Evolutionary conservation across 30 jellyfish, hydroid and myxozoan genomes (phyloP), one percentile per base, ranked within the genome.

Genomic region (Hydractinia echinata): DNA sequence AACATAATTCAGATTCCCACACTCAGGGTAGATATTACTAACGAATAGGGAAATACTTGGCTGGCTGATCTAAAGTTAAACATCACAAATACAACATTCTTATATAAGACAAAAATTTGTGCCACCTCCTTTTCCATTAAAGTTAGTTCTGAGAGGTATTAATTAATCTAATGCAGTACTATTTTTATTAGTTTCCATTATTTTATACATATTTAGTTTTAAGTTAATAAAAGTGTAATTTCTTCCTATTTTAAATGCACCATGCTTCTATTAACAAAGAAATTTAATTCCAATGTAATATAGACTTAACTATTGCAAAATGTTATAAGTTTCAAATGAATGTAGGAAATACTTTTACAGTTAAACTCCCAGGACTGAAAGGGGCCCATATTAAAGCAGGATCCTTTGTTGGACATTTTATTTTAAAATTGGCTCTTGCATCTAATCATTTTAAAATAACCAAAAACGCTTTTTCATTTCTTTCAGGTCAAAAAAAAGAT

Each of bases 401-500:
- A 30, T 30, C 44, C 44, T 30, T 30, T 30, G 44, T 30, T 30
- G 44, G 44, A 30, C 44, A 30, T 30, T 30, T 30, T 30, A 30
- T 30, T 30, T 30, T 30, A 2, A 30, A 30, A 30, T 30, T 30
- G 44, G 44, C 44, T 30, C 44, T n/a, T 30, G 44, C 44, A 30
- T 30, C 2, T 30, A 30, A 30, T 30, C 44, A 30, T 30, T 30
- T 30, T 30, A 30, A 30, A 30, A 30, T 30, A 58, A 58, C 15
- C 19, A 4, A 7, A 64, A 64, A 64, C 39, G 8, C 4, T 58
- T 8, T n/a, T 64, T 6, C 7, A n/a, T 64, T n/a, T 6, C 18
- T 13, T 64, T 7, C 18, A 64, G 74, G 74, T 64, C 51, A n/a
- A 44, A 64, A 64, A 64, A 64, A 64, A 64, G 74, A 64, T 64